phyloP scores from a whole-genome alignment of 1,140 invertebrate species.

The Tribolium castaneum region DNA sequence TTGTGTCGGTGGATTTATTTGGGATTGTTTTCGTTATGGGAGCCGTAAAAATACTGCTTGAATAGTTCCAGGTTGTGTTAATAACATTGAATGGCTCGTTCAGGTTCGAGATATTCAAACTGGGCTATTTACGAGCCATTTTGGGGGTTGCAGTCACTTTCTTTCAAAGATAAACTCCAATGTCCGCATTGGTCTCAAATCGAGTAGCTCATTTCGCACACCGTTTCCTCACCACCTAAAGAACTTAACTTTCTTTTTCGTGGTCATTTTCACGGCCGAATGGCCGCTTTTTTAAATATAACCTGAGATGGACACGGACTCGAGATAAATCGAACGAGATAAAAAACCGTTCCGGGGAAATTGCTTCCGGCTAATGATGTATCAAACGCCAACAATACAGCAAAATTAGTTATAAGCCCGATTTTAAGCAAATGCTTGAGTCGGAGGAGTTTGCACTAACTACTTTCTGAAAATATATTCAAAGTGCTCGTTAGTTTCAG shows the following conservation, averaged over 20 bases:
- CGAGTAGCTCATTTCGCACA: conserved; percentile 44
- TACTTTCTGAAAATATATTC: neutral
- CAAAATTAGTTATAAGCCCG: neutral
- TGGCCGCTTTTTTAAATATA: conserved; percentile 15
- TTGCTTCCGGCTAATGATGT: neutral
- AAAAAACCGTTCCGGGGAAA: neutral
- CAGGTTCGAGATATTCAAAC: conserved; percentile 32
- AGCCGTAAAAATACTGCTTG: conserved; percentile 9
- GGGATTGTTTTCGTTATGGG: neutral
- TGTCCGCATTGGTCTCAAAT: conserved; percentile 36
- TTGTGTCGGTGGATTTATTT: conserved; percentile 15
- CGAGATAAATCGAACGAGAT: neutral
- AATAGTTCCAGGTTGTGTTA: neutral
- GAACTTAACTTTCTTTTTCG: conserved; percentile 19
- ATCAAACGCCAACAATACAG: neutral
- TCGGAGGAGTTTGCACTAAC: neutral
- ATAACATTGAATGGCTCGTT: conserved; percentile 9
- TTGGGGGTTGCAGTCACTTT: conserved; percentile 31
- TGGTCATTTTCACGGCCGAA: conserved; percentile 19
- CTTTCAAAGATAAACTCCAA: conserved; percentile 42
- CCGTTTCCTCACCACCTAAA: conserved; percentile 29
- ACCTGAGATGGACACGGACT: neutral
- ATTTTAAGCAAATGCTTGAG: neutral
- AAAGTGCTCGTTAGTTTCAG: neutral
- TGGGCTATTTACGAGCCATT: conserved; percentile 7